Conservation (phyloP, 2,113 vertebrate species). For the Bubalus kerabau region DNA sequence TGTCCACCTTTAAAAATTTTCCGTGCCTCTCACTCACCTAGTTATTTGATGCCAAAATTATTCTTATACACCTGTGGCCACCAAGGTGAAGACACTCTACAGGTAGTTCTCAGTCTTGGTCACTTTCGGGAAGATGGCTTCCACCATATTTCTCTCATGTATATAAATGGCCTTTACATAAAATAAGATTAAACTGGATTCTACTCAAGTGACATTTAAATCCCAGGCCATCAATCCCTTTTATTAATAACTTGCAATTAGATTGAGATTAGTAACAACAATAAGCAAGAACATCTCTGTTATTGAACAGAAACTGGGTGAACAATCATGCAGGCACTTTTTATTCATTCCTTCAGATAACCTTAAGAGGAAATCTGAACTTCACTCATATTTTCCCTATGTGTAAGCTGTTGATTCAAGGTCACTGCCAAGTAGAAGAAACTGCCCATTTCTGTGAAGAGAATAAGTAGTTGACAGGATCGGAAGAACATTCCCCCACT, state of each 20-base stretch:
- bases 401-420: neutral
- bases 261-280: neutral
- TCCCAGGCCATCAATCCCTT: neutral
- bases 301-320: neutral
- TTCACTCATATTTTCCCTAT: neutral
- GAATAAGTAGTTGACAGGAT: neutral
- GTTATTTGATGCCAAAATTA: neutral
- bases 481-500: accelerated
- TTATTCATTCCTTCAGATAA: neutral
- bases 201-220: neutral
- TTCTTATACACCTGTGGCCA: neutral
- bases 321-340: neutral
- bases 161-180: neutral
- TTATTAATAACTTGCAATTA: neutral
- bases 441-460: neutral
- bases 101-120: neutral
- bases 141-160: neutral
- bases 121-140: neutral
- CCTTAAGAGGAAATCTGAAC: neutral
- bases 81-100: neutral
- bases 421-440: neutral
- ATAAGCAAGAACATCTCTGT: neutral
- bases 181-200: neutral
- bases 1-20: neutral
- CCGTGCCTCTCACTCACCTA: neutral